Evolutionary conservation across 2,113 vertebrate species (phyloP).

Genomic region (Dermatemys mawii): DNA sequence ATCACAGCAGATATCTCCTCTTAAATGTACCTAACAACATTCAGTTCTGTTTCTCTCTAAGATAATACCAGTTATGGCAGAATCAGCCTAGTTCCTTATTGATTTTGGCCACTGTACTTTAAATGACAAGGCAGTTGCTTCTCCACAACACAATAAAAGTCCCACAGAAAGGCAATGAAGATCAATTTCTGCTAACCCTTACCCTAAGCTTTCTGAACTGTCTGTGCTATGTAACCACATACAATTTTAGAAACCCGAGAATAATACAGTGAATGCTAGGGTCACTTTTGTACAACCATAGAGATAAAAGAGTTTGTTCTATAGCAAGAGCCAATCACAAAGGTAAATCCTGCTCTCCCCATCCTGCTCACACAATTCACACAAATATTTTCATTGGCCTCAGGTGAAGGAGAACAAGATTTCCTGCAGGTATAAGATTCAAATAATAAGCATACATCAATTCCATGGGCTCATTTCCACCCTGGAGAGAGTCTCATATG

Average conservation of each 20-base stretch:
- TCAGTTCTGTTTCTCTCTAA: not conserved
- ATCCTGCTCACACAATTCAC: not conserved
- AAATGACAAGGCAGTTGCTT: not conserved
- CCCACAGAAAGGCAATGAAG: not conserved
- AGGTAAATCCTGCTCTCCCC: not conserved
- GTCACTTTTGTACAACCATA: not conserved
- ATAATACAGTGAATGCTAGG: rapidly evolving
- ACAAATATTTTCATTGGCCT: not conserved
- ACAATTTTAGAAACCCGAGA: rapidly evolving
- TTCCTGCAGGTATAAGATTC: not conserved
- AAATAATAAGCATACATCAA: not conserved
- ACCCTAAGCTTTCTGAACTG: not conserved
- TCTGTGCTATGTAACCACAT: not conserved
- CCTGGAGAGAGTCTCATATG: not conserved
- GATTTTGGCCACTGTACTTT: not conserved
- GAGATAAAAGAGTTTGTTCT: not conserved
- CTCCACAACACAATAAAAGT: not conserved
- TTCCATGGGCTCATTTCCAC: not conserved
- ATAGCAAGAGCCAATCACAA: not conserved
- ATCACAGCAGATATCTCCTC: slow-evolving; percentile 34
- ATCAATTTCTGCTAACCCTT: not conserved
- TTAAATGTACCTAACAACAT: not conserved
- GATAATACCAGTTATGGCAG: not conserved
- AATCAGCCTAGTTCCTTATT: not conserved
- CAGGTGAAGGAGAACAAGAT: not conserved